phyloP scores from a whole-genome alignment of 2,797 vertebrate genomes.

The Aeoliscus strigatus region DNA sequence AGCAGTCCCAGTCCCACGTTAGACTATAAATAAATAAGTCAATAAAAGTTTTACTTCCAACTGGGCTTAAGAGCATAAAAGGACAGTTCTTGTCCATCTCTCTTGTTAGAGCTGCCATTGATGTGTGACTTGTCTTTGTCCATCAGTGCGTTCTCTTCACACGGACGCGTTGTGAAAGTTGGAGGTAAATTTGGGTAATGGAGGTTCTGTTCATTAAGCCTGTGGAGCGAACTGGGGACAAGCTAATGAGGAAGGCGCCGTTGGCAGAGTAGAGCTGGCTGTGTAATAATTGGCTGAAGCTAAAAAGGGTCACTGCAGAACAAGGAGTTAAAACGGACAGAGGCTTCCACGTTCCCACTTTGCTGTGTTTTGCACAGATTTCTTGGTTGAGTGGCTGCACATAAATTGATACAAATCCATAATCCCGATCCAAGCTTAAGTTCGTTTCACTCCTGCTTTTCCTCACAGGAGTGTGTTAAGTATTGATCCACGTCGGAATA shows the following conservation, averaged over 20 bases:
- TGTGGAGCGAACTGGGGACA: constrained; percentile 44
- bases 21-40: constrained; percentile 13
- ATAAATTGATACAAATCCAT: constrained; percentile 76
- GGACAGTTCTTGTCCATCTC: constrained; percentile 14
- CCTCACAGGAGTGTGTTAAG: constrained; percentile 60
- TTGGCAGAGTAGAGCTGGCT: constrained; percentile 45
- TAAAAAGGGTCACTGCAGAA: no score
- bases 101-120: constrained; percentile 61
- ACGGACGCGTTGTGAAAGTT: constrained; percentile 51
- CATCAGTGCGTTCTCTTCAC: constrained; percentile 24
- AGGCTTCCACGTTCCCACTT: constrained; percentile 43
- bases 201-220: constrained; percentile 57
- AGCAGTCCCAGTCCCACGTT: constrained; percentile 36
- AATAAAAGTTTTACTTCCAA: constrained; percentile 43
- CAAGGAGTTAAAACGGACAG: constrained; percentile 50
- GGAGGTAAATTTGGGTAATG: constrained; percentile 57
- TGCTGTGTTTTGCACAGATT: constrained; percentile 62
- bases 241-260: constrained; percentile 67
- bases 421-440: constrained; percentile 66
- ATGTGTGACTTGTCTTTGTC: constrained; percentile 61
- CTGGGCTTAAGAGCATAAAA: constrained; percentile 30
- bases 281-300: constrained; percentile 59
- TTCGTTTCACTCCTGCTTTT: constrained; percentile 45
- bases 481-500: constrained; percentile 76
- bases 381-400: constrained; percentile 59